phyloP scores from a whole-genome alignment of 2,797 vertebrate genomes.

The Synanceia verrucosa region DNA sequence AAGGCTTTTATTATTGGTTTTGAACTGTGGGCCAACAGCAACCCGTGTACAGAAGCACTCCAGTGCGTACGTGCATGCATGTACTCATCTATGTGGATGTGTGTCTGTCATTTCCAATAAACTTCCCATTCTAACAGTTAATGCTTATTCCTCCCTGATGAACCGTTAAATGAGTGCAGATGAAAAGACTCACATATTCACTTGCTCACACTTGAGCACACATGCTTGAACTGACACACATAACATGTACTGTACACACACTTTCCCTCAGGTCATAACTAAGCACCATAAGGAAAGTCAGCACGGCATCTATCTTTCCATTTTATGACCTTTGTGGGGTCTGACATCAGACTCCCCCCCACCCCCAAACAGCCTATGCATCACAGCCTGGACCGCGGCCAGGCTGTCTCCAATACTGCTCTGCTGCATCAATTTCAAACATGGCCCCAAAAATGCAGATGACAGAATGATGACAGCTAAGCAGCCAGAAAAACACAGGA shows the following conservation, averaged over 20 bases:
- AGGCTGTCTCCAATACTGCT: conserved; percentile 33
- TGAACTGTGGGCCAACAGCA: conserved; percentile 60
- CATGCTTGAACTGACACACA: conserved; percentile 27
- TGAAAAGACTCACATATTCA: conserved; percentile 59
- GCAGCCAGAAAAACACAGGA: conserved; percentile 45
- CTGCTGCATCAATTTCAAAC: conserved; percentile 42
- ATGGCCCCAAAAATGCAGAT: conserved; percentile 31
- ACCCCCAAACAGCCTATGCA: conserved; percentile 61
- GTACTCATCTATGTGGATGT: conserved; percentile 33
- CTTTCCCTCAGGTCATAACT: conserved; percentile 30
- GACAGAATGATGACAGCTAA: conserved; percentile 61
- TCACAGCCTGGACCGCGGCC: conserved; percentile 58
- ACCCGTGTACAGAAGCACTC: conserved; percentile 15
- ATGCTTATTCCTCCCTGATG: conserved; percentile 39
- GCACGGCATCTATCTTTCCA: conserved; percentile 55
- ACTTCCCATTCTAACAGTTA: conserved; percentile 14
- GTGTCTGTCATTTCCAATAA: conserved; percentile 36
- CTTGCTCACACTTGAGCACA: conserved; percentile 28
- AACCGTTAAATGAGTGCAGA: conserved; percentile 52
- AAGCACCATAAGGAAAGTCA: conserved; percentile 32
- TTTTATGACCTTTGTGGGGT: conserved; percentile 61
- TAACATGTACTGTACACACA: background rate
- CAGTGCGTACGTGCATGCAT: background rate
- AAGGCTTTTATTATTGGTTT: conserved; percentile 70
- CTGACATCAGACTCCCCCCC: conserved; percentile 43